phyloP scores from a whole-genome alignment of 2,113 vertebrate genomes.

The Plotosus lineatus region DNA sequence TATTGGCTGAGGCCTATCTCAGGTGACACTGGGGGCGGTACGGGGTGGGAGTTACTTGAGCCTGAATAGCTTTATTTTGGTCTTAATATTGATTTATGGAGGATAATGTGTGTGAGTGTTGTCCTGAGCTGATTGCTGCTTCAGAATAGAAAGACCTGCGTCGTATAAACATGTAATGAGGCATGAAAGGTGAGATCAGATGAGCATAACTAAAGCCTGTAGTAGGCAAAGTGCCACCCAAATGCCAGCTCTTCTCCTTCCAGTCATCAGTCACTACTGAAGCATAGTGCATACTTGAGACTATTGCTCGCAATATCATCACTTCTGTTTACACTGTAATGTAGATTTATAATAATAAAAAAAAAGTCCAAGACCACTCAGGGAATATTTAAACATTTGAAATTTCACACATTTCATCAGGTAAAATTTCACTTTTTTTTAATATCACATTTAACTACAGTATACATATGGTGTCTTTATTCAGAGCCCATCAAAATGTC shows the following conservation, averaged over 20 bases:
- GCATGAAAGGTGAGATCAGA: slow-evolving; percentile 27
- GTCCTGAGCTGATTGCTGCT: slow-evolving; percentile 15
- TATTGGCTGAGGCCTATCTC: no score
- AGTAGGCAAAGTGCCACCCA: slow-evolving; percentile 29
- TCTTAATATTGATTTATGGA: slow-evolving; percentile 20
- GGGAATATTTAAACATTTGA: slow-evolving; percentile 19
- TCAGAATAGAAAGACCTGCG: slow-evolving; percentile 31
- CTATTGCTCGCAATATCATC: neutral
- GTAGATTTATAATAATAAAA: slow-evolving; percentile 18
- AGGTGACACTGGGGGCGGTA: no score
- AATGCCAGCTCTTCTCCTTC: slow-evolving; percentile 23
- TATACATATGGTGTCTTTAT: slow-evolving; percentile 14
- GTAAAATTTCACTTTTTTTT: neutral
- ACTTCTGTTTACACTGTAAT: slow-evolving; percentile 26
- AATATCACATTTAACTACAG: neutral
- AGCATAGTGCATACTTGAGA: slow-evolving; percentile 18
- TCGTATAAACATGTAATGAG: slow-evolving; percentile 24
- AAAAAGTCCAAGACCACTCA: neutral
- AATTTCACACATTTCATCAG: slow-evolving; percentile 11
- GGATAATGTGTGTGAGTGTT: neutral
- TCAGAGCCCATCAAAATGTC: slow-evolving; percentile 4
- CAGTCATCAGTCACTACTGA: slow-evolving; percentile 44
- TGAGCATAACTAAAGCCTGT: neutral
- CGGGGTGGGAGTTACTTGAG: no score
- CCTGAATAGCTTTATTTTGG: slow-evolving; percentile 2